phyloP scores from a whole-genome alignment of 2,797 vertebrate genomes.

The Clamator glandarius region DNA sequence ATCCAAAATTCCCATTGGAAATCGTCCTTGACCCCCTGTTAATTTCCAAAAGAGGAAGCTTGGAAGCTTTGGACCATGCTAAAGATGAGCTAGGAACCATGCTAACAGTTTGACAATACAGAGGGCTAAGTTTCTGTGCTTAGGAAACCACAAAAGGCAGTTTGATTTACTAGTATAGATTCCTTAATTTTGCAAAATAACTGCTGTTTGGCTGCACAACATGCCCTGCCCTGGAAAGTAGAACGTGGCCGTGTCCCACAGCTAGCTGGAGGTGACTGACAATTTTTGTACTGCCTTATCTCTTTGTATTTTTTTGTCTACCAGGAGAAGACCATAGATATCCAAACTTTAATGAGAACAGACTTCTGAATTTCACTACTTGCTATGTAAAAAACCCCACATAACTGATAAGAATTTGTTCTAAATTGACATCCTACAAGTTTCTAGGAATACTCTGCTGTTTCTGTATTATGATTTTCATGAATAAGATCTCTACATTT shows the following conservation, averaged over 20 bases:
- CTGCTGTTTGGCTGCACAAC: not conserved
- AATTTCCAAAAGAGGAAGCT: not conserved
- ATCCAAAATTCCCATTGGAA: not conserved
- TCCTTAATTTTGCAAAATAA: not conserved
- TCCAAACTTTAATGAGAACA: not conserved
- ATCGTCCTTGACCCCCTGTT: not conserved
- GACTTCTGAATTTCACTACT: not conserved
- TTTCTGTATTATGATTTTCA: not conserved
- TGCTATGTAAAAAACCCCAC: not conserved
- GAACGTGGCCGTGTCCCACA: not conserved
- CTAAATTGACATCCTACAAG: not conserved
- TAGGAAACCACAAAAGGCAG: not conserved
- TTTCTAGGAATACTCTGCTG: not conserved
- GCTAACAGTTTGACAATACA: not conserved
- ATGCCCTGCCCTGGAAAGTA: not conserved
- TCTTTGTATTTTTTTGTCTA: not conserved
- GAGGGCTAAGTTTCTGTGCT: not conserved
- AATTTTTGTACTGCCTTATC: not conserved
- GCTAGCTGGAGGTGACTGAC: not conserved
- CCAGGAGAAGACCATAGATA: not conserved
- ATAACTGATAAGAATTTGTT: not conserved
- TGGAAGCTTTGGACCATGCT: not conserved
- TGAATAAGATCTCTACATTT: not conserved
- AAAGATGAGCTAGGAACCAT: not conserved
- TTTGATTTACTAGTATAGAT: not conserved